Base-by-base conservation (phyloP, 2,888 invertebrate genomes). In the Drosophila neonasuta region DNA sequence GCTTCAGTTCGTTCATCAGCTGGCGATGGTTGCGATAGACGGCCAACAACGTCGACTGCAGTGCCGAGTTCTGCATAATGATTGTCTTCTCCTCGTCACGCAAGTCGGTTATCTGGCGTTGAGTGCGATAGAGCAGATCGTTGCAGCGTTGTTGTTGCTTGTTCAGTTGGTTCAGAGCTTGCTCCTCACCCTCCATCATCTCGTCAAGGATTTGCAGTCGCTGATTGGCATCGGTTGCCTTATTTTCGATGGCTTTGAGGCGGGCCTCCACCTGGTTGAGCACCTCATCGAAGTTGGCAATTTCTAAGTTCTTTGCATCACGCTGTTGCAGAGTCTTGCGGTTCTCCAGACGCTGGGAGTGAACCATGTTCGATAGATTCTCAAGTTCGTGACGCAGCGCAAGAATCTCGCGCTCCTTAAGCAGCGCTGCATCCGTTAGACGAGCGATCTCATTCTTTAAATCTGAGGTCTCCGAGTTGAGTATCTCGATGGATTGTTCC, bases 1-100 rank as follows among this genome's bases (percentile, higher is more conserved):
- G 91, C 77, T 91, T 91, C n/a, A 94, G 80, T 39, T 91, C 91
- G 62, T 91, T 92, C 76, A 92, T 91, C 9, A 74, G 67, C 13
- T 76, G 66, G 3, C 80, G 82, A 13, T 87, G 85, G 11, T 50
- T 86, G 2, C 80, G 83, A 8, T 58, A 57, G 8, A 87, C 63
- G 2, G 83, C 82, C 0, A 60, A 1, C 29, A 89, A 74, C 8
- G 79, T 79, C 8, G 86, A 75, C 1, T 74, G 64, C 2, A 89
- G 54, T 0, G 89, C 87, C 0, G 83, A 72, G 44, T 85, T 89
- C 30, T 88, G 85, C 0, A 88, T 88, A 29, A 51, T 45, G 2
- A 87, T 36, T 0, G 75, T 67, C 68, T 86, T 89, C 17, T 87
- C 76, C 34, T 91, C 90, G 13, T 87, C 79, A n/a, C 76, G 76